phyloP scores from a whole-genome alignment of 2,797 vertebrate species.

The Oreochromis mossambicus region DNA sequence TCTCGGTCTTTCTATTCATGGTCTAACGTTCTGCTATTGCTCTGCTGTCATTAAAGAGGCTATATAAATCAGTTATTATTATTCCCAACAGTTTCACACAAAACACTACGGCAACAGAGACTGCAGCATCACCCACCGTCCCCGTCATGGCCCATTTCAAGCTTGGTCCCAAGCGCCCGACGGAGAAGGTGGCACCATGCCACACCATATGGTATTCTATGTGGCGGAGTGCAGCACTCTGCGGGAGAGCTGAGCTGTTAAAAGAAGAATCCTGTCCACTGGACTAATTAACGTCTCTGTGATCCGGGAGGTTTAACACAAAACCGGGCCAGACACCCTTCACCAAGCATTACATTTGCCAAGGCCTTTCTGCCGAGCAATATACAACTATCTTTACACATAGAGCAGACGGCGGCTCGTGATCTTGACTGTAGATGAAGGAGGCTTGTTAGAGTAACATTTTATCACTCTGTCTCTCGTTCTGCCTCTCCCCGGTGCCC shows the following conservation, averaged over 20 bases:
- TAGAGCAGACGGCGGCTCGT: slow-evolving; percentile 6
- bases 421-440: slow-evolving; percentile 22
- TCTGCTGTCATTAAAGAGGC: background rate
- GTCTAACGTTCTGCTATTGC: background rate
- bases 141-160: slow-evolving; percentile 49
- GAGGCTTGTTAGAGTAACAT: background rate
- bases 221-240: slow-evolving; percentile 18
- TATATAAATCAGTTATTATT: background rate
- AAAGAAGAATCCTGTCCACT: slow-evolving; percentile 22
- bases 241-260: slow-evolving; percentile 11
- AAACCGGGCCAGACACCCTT: background rate
- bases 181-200: slow-evolving; percentile 45
- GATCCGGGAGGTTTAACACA: slow-evolving; percentile 32
- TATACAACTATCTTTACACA: background rate
- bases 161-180: slow-evolving; percentile 1
- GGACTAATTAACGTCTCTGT: slow-evolving; percentile 48
- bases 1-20: background rate
- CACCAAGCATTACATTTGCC: background rate
- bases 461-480: background rate
- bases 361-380: background rate
- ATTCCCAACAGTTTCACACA: background rate
- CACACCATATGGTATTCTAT: slow-evolving; percentile 61
- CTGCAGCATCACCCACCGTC: slow-evolving; percentile 31
- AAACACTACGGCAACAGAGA: slow-evolving; percentile 23
- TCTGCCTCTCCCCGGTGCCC: slow-evolving; percentile 1